These are phyloP conservation scores for Halictus quadricinctus DNA, from an alignment of 2,888 invertebrate species.

Conservation along the genomic window DNA sequence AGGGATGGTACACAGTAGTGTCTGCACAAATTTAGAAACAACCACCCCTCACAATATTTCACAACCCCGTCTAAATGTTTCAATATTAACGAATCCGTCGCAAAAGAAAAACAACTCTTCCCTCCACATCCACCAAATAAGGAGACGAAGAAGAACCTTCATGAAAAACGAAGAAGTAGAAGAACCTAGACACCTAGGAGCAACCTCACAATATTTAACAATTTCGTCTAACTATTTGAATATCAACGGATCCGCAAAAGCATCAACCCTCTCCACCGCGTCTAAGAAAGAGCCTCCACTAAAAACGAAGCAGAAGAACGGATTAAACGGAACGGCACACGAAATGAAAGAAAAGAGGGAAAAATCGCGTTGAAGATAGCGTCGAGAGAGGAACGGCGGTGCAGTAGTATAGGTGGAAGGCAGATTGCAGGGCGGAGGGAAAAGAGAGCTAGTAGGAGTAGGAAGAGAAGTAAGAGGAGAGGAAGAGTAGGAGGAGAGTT, in stretches of 20 bases:
- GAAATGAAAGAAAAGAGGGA: background rate
- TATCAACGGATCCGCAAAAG: too few relatives aligned
- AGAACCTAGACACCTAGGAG: background rate
- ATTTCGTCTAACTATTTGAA: background rate
- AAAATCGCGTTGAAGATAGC: conserved; percentile 16
- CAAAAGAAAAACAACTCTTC: background rate
- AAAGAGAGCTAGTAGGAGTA: conserved; percentile 44
- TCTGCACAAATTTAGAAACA: too few relatives aligned
- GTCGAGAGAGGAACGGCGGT: conserved; percentile 49
- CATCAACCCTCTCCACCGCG: background rate
- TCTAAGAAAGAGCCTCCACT: too few relatives aligned
- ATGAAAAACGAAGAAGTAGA: background rate
- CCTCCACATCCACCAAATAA: background rate
- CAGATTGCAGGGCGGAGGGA: conserved; percentile 59
- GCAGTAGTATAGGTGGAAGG: conserved; percentile 52
- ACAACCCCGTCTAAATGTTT: too few relatives aligned
- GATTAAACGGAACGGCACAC: background rate
- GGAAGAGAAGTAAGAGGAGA: conserved; percentile 43
- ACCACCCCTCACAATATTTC: too few relatives aligned
- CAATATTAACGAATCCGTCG: too few relatives aligned
- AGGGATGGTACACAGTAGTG: too few relatives aligned
- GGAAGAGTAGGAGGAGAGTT: conserved; percentile 70
- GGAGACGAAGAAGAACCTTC: background rate
- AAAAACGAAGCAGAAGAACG: background rate
- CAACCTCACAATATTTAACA: background rate